Percentiles rank a stretch among this genome's conserved stretches.
phyloP scores from a whole-genome alignment of 2,113 vertebrate species.

The Phalacrocorax brasilianus region DNA sequence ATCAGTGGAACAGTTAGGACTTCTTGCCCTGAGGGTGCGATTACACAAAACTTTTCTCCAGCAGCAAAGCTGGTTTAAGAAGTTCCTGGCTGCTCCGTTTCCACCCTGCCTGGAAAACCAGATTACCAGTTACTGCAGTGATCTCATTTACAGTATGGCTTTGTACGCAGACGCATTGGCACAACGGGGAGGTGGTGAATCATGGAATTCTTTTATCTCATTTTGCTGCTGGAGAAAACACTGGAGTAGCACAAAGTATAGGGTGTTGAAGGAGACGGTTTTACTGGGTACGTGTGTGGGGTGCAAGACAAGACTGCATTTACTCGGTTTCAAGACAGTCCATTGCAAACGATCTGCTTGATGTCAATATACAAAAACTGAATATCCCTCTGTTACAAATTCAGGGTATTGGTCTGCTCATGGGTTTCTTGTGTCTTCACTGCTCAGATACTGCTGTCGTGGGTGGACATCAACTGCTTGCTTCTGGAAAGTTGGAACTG shows the following conservation, averaged over 20 bases:
- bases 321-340: not conserved
- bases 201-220: not conserved
- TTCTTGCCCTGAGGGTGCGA: not conserved
- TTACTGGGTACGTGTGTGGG: not conserved
- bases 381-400: not conserved
- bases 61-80: not conserved
- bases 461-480: not conserved
- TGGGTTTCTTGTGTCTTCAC: not conserved
- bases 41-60: not conserved
- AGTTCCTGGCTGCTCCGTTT: not conserved
- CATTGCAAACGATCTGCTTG: not conserved
- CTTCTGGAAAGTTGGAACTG: not conserved
- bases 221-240: not conserved
- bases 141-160: not conserved
- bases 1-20: constrained; percentile 15
- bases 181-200: not conserved
- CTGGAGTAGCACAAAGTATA: not conserved
- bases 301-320: not conserved
- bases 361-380: not conserved
- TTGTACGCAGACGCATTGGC: rapidly evolving
- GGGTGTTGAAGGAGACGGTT: not conserved
- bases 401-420: not conserved
- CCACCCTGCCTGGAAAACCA: constrained; percentile 32
- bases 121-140: not conserved
- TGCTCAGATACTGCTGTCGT: not conserved